Conservation (phyloP, 2,888 invertebrate species). For the Notocelia uddmanniana region DNA sequence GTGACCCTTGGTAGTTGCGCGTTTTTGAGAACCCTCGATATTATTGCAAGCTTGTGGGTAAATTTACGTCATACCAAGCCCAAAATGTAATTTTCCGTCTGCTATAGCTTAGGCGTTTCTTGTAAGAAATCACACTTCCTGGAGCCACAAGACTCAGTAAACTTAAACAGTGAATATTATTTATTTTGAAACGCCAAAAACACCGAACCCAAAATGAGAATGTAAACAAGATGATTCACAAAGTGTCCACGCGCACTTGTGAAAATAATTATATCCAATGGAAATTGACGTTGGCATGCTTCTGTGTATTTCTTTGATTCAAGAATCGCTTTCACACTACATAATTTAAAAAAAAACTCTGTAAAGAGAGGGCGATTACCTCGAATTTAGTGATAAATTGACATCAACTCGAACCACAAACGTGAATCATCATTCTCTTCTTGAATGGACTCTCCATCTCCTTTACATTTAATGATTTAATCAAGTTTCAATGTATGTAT, state of each 20-base stretch:
- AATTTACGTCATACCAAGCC: no score
- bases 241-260: not conserved
- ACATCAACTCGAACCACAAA: not conserved
- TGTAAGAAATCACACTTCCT: no score
- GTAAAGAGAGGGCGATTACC: constrained; percentile 1
- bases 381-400: not conserved
- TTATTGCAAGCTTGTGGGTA: no score
- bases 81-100: no score
- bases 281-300: constrained; percentile 17
- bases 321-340: not conserved
- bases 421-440: not conserved
- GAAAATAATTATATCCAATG: constrained; percentile 17
- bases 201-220: not conserved
- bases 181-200: no score
- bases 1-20: not conserved
- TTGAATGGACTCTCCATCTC: not conserved
- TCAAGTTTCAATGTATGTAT: no score
- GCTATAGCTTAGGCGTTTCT: no score
- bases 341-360: no score
- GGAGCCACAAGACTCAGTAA: no score
- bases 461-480: no score
- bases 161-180: no score
- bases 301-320: constrained; percentile 15
- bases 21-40: not conserved
- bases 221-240: constrained; percentile 2